Base-by-base conservation (phyloP, 2,797 vertebrate genomes). In the Tamandua tetradactyla region DNA sequence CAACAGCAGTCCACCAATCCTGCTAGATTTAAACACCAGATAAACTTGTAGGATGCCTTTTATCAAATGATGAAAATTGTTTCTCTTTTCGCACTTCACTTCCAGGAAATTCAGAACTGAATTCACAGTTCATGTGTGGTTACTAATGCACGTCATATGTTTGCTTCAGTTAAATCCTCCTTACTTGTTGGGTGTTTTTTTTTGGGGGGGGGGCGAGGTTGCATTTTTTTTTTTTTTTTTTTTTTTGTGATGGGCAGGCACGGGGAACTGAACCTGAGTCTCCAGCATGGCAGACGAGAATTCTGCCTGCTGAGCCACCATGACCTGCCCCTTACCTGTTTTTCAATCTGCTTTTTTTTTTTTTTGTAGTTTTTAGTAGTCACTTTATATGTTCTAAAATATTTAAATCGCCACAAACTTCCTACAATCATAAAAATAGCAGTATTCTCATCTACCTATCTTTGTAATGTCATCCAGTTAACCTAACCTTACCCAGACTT, bases 11-110 rank as follows among this genome's bases (percentile, higher is more conserved):
- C 72, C 76, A 83, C n/a, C 75, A 80, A 75, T 88, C 82, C 84
- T 92, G 69, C 62, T 52, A 71, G 78, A 88, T 93, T 93, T 40
- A 87, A 93, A 87, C 52, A 57, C 42, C 42, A 27, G 84, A 88
- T 35, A n/a, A 87, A 87, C n/a, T 69, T 84, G 57, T 25, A 7
- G 12, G 0, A 15, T 68, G n/a, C 71, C 74, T 96, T 68, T 80
- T 84, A 90, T 68, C 76, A 66, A 44, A 68, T n/a, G 32, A 32
- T 68, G 72, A 61, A 64, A 83, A 68, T 32, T 27, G 20, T 91
- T 92, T 88, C 72, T 94, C 57, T 84, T 78, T 88, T 71, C 22
- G 1, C 66, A 80, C 2, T 2, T 47, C 14, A 18, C 40, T 88
- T 44, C 42, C 76, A 69, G 75, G 37, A 62, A 83, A 80, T 89